These are phyloP conservation scores for Eolophus roseicapilla DNA, from an alignment of 2,113 vertebrate genomes.

Conservation along the genomic window DNA sequence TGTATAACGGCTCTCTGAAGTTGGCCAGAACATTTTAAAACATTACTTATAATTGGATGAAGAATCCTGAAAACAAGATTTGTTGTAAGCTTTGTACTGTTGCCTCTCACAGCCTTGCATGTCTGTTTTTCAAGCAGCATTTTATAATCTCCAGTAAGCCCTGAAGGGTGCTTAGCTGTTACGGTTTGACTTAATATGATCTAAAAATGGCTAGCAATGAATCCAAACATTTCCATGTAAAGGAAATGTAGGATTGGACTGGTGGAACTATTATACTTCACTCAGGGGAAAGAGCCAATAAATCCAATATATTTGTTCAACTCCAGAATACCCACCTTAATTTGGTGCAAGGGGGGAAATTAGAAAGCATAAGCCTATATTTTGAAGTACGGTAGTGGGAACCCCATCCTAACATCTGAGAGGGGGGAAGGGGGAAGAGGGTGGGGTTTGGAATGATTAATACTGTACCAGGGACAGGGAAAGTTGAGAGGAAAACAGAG, in stretches of 20 bases:
- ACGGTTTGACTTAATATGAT: constrained; percentile 50
- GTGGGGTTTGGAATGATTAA: neutral
- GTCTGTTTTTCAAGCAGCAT: constrained; percentile 41
- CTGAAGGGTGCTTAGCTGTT: constrained; percentile 48
- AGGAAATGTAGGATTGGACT: neutral
- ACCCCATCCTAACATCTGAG: neutral
- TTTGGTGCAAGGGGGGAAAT: constrained; percentile 15
- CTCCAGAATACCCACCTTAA: neutral
- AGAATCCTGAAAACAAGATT: constrained; percentile 36
- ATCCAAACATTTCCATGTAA: constrained; percentile 41
- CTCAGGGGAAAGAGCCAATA: neutral
- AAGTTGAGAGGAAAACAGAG: neutral
- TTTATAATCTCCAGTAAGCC: constrained; percentile 47
- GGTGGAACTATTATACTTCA: neutral
- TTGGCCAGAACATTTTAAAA: constrained; percentile 6
- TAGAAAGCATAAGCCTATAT: neutral
- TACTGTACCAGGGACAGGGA: neutral
- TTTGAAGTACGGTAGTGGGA: neutral
- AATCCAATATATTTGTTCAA: constrained; percentile 12
- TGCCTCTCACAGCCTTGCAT: neutral
- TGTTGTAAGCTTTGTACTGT: constrained; percentile 39
- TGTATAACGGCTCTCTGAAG: neutral
- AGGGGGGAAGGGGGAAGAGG: neutral
- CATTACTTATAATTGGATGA: constrained; percentile 27
- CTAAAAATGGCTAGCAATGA: constrained; percentile 53